Evolutionary conservation across 1,140 invertebrate species (phyloP).

Genomic region (Aphelenchoides besseyi): DNA sequence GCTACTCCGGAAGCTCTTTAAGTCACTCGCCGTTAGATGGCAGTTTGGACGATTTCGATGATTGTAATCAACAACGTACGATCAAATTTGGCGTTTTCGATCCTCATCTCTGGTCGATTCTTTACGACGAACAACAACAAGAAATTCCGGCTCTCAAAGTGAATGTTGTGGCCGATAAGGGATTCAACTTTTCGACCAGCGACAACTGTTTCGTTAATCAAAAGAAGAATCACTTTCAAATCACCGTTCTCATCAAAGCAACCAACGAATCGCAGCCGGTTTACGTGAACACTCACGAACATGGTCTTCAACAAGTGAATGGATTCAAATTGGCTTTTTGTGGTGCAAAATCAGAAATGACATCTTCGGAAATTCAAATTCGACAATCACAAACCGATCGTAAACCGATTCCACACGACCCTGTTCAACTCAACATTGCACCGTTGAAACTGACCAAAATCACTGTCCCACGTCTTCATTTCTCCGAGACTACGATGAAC

Average conservation of each 20-base stretch:
- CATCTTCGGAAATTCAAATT: conserved; percentile 86
- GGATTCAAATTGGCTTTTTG: conserved; percentile 91
- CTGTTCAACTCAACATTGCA: conserved; percentile 75
- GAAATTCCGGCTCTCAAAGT: conserved; percentile 32
- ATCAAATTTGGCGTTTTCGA: conserved; percentile 17
- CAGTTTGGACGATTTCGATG: conserved; percentile 22
- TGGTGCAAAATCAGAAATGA: conserved; percentile 90
- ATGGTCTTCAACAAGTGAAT: conserved; percentile 67
- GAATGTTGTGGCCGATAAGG: conserved; percentile 53
- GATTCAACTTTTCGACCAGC: conserved; percentile 45
- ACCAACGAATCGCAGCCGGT: conserved; percentile 18
- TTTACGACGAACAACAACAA: conserved; percentile 33
- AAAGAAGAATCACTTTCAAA: conserved; percentile 98
- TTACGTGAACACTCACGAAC: background rate
- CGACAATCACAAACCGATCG: conserved; percentile 95
- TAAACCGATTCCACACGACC: conserved; percentile 93
- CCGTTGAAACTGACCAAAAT: conserved; percentile 68
- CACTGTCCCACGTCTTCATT: conserved; percentile 91
- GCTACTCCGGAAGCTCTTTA: background rate
- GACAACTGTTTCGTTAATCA: conserved; percentile 97
- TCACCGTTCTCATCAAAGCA: conserved; percentile 66
- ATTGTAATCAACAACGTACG: conserved; percentile 10
- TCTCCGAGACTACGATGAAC: conserved; percentile 95
- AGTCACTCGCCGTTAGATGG: background rate
- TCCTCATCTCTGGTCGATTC: conserved; percentile 27